Conservation (phyloP, 1,140 invertebrate species). For the Marisa cornuarietis region DNA sequence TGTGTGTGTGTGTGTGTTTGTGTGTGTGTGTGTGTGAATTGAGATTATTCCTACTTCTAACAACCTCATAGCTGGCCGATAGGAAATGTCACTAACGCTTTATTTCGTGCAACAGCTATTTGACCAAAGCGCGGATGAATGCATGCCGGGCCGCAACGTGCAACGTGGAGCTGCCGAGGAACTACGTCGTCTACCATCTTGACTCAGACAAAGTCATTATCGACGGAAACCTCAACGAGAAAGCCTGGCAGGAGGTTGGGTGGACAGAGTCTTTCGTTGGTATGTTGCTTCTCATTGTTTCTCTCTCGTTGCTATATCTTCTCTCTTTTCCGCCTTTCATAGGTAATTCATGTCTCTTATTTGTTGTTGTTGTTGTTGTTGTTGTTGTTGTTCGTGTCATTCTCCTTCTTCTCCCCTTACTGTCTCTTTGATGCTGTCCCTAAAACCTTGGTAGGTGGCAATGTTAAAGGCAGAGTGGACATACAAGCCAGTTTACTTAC, state of each 20-base stretch:
- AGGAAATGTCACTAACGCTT: no score
- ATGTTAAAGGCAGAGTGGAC: no score
- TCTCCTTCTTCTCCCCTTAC: no score
- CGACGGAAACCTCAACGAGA: slow-evolving; percentile 38
- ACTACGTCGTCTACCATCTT: slow-evolving; percentile 37
- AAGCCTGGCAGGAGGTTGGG: slow-evolving; percentile 33
- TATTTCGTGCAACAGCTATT: slow-evolving; percentile 18
- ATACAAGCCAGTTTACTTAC: no score
- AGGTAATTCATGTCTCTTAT: no score
- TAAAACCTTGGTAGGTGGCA: no score
- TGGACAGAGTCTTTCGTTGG: slow-evolving; percentile 41
- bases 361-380: no score
- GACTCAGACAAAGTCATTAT: slow-evolving; percentile 22
- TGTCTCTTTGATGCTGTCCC: no score
- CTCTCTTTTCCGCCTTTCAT: neutral
- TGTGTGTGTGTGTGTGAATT: neutral
- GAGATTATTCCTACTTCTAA: no score
- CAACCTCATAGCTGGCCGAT: no score
- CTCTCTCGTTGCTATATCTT: neutral
- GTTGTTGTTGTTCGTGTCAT: no score
- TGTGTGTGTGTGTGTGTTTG: neutral
- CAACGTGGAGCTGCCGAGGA: slow-evolving; percentile 33
- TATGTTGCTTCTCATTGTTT: neutral
- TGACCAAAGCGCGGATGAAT: slow-evolving; percentile 29
- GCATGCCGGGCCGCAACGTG: slow-evolving; percentile 37